These are phyloP conservation scores for Tridacna gigas DNA, from an alignment of 2,888 invertebrate genomes.

Conservation along the genomic window DNA sequence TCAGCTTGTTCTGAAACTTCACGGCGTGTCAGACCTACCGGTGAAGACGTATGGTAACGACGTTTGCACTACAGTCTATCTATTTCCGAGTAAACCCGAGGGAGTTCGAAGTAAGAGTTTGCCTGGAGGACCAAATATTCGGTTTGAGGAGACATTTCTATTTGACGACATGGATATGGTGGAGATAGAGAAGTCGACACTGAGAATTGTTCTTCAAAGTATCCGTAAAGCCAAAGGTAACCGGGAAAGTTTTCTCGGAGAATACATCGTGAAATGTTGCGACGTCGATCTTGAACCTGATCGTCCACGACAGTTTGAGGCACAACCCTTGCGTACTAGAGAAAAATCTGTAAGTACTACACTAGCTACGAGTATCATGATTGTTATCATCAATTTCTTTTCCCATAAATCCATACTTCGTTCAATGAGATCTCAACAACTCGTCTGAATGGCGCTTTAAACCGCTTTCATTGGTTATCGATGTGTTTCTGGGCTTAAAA, in stretches of 20 bases:
- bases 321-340: conserved; percentile 29
- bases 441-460: no score
- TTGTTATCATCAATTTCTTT: no score
- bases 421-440: no score
- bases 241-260: conserved; percentile 57
- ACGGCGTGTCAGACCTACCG: conserved; percentile 44
- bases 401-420: no score
- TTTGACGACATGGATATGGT: conserved; percentile 59
- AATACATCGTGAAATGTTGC: conserved; percentile 55
- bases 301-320: conserved; percentile 38
- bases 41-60: conserved; percentile 50
- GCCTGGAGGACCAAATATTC: conserved; percentile 43
- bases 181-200: conserved; percentile 60
- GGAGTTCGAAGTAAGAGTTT: conserved; percentile 52
- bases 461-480: no score
- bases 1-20: conserved; percentile 48
- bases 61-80: conserved; percentile 48
- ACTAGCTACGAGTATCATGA: no score
- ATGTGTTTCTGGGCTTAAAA: no score
- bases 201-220: conserved; percentile 51
- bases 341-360: conserved; percentile 47
- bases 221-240: conserved; percentile 30
- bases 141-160: conserved; percentile 56
- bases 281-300: conserved; percentile 51
- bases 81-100: conserved; percentile 60